phyloP scores from a whole-genome alignment of 2,888 invertebrate species.

The Brenthis daphne region DNA sequence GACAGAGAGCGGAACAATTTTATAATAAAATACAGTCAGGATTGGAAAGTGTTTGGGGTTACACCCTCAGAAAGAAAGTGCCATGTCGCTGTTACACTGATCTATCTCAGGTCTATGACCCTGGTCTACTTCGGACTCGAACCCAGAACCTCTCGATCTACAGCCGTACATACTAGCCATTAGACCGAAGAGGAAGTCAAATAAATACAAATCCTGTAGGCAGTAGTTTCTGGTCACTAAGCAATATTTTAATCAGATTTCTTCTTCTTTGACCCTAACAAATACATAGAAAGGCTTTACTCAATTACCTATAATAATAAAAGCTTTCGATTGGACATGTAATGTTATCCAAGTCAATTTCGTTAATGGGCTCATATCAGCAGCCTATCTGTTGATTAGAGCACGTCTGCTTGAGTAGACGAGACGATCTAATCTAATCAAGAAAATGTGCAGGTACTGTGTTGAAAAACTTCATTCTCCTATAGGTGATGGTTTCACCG shows the following conservation, averaged over 20 bases:
- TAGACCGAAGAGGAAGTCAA: too few relatives aligned
- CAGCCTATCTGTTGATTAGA: constrained; percentile 45
- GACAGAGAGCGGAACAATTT: too few relatives aligned
- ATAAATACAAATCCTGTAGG: too few relatives aligned
- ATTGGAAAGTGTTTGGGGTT: too few relatives aligned
- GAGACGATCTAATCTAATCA: constrained; percentile 10
- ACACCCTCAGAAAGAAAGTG: too few relatives aligned
- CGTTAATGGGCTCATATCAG: constrained; percentile 47
- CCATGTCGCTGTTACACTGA: too few relatives aligned
- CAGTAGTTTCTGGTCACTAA: background rate
- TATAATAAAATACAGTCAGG: too few relatives aligned
- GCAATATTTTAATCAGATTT: background rate
- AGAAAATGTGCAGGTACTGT: constrained; percentile 1
- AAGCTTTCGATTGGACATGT: constrained; percentile 24
- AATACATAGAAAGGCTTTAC: constrained; percentile 6
- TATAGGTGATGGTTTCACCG: background rate
- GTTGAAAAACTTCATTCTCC: constrained; percentile 10
- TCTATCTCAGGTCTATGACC: too few relatives aligned
- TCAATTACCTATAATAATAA: constrained; percentile 13
- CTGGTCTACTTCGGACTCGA: too few relatives aligned
- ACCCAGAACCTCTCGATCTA: too few relatives aligned
- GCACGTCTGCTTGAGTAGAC: constrained; percentile 36
- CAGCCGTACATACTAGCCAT: too few relatives aligned
- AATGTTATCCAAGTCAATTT: constrained; percentile 43
- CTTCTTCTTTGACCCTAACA: background rate